Evolutionary conservation across 2,113 vertebrate species (phyloP).

Genomic region (Onychostruthus taczanowskii): DNA sequence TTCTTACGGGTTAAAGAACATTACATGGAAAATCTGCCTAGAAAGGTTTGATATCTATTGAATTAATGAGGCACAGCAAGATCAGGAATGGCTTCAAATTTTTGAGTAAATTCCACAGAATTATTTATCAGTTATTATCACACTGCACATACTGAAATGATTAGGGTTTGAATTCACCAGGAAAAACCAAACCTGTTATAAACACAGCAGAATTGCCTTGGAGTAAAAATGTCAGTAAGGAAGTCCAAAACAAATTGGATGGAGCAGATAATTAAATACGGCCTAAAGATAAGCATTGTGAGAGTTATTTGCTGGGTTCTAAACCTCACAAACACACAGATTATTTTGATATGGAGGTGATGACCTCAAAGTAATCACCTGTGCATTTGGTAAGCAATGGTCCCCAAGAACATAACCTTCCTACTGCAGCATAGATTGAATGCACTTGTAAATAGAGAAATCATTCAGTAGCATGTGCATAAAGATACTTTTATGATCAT

Average conservation of each 20-base stretch:
- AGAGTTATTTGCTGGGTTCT: background rate
- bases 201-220: background rate
- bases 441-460: background rate
- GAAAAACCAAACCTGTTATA: background rate
- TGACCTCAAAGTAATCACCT: background rate
- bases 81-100: background rate
- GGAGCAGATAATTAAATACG: background rate
- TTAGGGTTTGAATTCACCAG: background rate
- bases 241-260: background rate
- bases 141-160: background rate
- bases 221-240: background rate
- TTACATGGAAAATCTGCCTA: background rate
- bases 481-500: background rate
- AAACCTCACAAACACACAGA: background rate
- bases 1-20: background rate
- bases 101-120: background rate
- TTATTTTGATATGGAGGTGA: background rate
- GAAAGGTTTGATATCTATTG: background rate
- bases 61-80: background rate
- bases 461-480: background rate
- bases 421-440: background rate
- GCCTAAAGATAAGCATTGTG: background rate
- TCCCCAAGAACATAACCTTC: background rate
- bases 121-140: background rate
- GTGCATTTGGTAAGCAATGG: background rate